phyloP scores from a whole-genome alignment of 1,140 invertebrate species.

The Drosophila persimilis region DNA sequence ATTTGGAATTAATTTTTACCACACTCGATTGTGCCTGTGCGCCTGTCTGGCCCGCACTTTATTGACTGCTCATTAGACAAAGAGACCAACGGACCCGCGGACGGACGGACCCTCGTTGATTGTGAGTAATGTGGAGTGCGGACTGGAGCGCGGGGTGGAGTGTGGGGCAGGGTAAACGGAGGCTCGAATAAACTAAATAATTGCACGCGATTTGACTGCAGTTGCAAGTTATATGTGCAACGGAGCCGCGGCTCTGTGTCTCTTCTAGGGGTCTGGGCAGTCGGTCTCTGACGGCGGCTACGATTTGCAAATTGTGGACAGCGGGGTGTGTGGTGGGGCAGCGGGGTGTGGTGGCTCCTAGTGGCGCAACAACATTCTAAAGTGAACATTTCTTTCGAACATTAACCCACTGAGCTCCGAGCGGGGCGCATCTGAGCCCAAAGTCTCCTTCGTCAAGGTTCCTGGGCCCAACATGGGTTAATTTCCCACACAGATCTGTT shows the following conservation, averaged over 20 bases:
- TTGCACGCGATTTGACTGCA: conserved; percentile 73
- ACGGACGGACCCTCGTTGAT: conserved; percentile 35
- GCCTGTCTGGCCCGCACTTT: conserved; percentile 47
- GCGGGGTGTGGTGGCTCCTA: conserved; percentile 34
- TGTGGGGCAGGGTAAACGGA: conserved; percentile 42
- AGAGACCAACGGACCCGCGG: neutral
- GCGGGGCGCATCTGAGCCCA: conserved; percentile 8
- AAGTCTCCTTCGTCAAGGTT: conserved; percentile 17
- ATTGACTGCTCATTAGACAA: conserved; percentile 66
- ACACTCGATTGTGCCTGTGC: conserved; percentile 47
- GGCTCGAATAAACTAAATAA: conserved; percentile 71
- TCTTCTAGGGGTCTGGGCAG: conserved; percentile 11
- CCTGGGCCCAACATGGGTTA: conserved; percentile 41
- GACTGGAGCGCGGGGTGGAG: conserved; percentile 35
- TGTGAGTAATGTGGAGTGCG: conserved; percentile 44
- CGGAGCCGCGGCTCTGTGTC: conserved; percentile 29
- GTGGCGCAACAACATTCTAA: conserved; percentile 76
- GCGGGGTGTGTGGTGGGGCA: conserved; percentile 25
- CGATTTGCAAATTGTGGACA: conserved; percentile 75
- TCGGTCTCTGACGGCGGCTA: conserved; percentile 21
- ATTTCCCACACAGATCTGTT: conserved; percentile 41
- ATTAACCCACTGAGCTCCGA: conserved; percentile 31
- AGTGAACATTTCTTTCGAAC: conserved; percentile 59
- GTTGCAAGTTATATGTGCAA: conserved; percentile 42
- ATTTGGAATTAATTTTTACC: conserved; percentile 63